phyloP scores from a whole-genome alignment of 1,140 invertebrate species.

The Campoletis sonorensis region DNA sequence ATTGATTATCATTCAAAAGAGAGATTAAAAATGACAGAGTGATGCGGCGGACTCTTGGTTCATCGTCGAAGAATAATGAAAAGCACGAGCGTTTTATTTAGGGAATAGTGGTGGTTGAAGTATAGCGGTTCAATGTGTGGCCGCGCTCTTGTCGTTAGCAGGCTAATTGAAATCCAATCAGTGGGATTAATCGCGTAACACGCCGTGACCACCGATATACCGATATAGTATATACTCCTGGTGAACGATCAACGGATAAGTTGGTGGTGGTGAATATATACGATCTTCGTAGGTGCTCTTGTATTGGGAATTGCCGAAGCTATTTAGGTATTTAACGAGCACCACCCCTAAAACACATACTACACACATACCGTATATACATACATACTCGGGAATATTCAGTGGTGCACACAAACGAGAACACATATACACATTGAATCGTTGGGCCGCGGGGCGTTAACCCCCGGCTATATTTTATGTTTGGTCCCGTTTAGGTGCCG shows the following conservation, averaged over 20 bases:
- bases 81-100: conserved; percentile 28
- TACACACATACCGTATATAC: not conserved
- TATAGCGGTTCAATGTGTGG: conserved; percentile 6
- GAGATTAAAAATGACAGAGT: too few relatives aligned
- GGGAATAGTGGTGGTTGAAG: not conserved
- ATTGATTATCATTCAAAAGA: too few relatives aligned
- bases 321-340: conserved; percentile 71
- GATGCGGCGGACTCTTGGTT: not conserved
- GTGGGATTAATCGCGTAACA: conserved; percentile 71
- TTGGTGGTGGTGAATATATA: conserved; percentile 10
- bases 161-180: conserved; percentile 74
- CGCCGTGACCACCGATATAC: conserved; percentile 50
- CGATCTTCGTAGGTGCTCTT: conserved; percentile 43
- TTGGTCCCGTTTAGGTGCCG: conserved; percentile 62
- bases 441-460: conserved; percentile 66
- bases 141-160: conserved; percentile 62
- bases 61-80: conserved; percentile 14
- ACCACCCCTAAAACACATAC: conserved; percentile 42
- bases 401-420: not conserved
- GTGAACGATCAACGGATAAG: conserved; percentile 24
- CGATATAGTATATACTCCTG: not conserved
- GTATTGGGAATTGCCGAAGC: conserved; percentile 53
- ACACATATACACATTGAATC: not conserved
- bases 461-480: conserved; percentile 68
- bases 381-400: not conserved